A percentile compares a stretch with the other conserved stretches of the same genome.
Evolutionary conservation across 2,888 invertebrate genomes (phyloP).

Genomic region (Papilio gigon): DNA sequence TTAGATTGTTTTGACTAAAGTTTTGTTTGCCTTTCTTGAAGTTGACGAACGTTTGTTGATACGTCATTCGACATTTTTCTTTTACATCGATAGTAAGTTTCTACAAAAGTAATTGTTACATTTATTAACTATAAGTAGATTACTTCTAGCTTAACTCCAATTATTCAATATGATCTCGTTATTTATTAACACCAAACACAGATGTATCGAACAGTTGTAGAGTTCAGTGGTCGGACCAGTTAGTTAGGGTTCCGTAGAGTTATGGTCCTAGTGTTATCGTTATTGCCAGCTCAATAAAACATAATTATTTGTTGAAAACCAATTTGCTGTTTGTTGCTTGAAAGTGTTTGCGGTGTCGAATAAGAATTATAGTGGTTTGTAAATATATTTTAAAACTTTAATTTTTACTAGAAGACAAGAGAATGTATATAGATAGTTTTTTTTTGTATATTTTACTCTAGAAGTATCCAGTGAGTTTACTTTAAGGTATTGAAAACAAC

Average conservation of each 20-base stretch:
- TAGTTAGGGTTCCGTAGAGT: slow-evolving; percentile 68
- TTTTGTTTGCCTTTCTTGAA: not conserved
- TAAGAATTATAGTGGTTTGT: slow-evolving; percentile 8
- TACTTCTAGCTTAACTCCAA: slow-evolving; percentile 14
- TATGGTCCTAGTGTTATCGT: slow-evolving; percentile 70
- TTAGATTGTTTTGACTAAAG: not conserved
- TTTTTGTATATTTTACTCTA: too few relatives aligned
- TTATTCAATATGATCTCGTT: slow-evolving; percentile 29
- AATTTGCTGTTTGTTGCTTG: slow-evolving; percentile 70
- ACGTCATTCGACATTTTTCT: too few relatives aligned
- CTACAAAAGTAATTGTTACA: not conserved
- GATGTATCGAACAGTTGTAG: slow-evolving; percentile 48
- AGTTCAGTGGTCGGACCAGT: slow-evolving; percentile 63
- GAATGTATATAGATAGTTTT: too few relatives aligned
- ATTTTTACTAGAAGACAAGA: too few relatives aligned
- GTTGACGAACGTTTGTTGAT: too few relatives aligned
- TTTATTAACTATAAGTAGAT: not conserved
- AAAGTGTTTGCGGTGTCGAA: slow-evolving; percentile 65
- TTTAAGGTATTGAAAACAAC: too few relatives aligned
- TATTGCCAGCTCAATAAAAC: slow-evolving; percentile 66
- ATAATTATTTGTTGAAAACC: slow-evolving; percentile 77
- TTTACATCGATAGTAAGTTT: too few relatives aligned
- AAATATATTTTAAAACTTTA: not conserved
- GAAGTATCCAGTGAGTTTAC: too few relatives aligned
- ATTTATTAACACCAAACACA: slow-evolving; percentile 51